Percentiles rank a stretch among this genome's conserved stretches.
Conservation (phyloP, 2,888 invertebrate genomes). For the Diadegma fenestrale region DNA sequence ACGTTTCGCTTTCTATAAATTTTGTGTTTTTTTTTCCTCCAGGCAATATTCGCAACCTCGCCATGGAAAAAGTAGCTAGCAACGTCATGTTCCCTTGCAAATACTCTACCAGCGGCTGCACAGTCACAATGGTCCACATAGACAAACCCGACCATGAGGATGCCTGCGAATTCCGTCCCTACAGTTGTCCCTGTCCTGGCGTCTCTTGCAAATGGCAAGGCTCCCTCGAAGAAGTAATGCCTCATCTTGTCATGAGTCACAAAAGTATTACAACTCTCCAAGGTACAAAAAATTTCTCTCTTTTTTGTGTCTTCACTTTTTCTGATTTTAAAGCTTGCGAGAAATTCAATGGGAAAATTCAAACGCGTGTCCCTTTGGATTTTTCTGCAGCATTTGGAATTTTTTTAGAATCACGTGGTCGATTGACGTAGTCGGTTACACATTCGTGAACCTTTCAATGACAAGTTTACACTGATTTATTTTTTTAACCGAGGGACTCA, state of each 20-base stretch:
- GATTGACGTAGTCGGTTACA: not conserved
- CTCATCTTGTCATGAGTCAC: conserved; percentile 98
- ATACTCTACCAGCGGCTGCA: conserved; percentile 98
- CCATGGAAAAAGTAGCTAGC: conserved; percentile 99
- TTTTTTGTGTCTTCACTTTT: not conserved
- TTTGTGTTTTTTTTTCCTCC: conserved; percentile 62
- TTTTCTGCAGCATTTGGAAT: too few species aligned
- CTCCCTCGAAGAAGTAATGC: conserved; percentile 98
- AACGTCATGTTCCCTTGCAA: conserved; percentile 99
- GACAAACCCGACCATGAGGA: conserved; percentile 99
- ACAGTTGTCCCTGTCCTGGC: conserved; percentile 99
- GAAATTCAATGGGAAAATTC: not conserved
- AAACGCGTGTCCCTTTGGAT: too few species aligned
- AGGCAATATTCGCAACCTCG: conserved; percentile 98
- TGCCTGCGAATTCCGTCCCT: conserved; percentile 98
- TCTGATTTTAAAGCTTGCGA: not conserved
- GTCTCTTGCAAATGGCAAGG: conserved; percentile 99
- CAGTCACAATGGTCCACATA: conserved; percentile 96
- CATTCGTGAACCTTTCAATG: not conserved
- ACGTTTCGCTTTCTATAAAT: not conserved
- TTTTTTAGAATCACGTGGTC: too few species aligned
- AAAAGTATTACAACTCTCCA: conserved; percentile 99
- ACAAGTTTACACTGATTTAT: not conserved
- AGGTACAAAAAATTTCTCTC: conserved; percentile 85
- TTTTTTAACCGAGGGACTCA: too few species aligned